Conservation (phyloP, 2,888 invertebrate genomes). For the Acleris laterana region DNA sequence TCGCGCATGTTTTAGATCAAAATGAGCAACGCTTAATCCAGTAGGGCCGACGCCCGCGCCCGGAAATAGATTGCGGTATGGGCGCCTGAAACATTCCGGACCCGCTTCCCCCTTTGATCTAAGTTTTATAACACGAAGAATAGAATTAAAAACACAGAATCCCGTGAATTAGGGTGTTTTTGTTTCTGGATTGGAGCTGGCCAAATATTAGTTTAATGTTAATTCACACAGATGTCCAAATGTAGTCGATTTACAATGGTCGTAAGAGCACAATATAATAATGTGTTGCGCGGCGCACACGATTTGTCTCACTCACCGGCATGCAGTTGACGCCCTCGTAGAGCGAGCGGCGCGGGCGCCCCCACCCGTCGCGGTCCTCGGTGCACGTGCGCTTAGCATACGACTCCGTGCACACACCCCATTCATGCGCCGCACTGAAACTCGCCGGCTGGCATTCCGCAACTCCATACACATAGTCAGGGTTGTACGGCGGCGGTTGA, state of each 20-base stretch:
- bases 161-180: conserved; percentile 40
- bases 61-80: conserved; percentile 79
- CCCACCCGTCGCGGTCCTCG: conserved; percentile 60
- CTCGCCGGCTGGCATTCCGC: conserved; percentile 49
- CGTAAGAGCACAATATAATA: conserved; percentile 47
- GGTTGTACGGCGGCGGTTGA: conserved; percentile 76
- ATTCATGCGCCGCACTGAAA: conserved; percentile 45
- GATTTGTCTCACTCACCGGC: conserved; percentile 73
- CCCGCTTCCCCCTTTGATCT: conserved; percentile 71
- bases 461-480: conserved; percentile 61
- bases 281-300: conserved; percentile 62
- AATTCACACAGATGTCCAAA: conserved; percentile 12
- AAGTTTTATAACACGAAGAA: conserved; percentile 57
- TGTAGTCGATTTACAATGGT: conserved; percentile 47
- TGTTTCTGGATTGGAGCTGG: not conserved
- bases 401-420: conserved; percentile 52
- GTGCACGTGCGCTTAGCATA: conserved; percentile 49
- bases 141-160: conserved; percentile 45
- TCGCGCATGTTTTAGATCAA: conserved; percentile 82
- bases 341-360: conserved; percentile 67
- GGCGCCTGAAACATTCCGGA: conserved; percentile 74
- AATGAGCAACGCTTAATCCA: conserved; percentile 76
- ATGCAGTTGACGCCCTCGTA: conserved; percentile 78
- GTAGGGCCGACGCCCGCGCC: conserved; percentile 77
- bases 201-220: conserved; percentile 11